These are phyloP conservation scores for Microtus pennsylvanicus DNA, from an alignment of 2,113 vertebrate genomes.

Conservation along the genomic window DNA sequence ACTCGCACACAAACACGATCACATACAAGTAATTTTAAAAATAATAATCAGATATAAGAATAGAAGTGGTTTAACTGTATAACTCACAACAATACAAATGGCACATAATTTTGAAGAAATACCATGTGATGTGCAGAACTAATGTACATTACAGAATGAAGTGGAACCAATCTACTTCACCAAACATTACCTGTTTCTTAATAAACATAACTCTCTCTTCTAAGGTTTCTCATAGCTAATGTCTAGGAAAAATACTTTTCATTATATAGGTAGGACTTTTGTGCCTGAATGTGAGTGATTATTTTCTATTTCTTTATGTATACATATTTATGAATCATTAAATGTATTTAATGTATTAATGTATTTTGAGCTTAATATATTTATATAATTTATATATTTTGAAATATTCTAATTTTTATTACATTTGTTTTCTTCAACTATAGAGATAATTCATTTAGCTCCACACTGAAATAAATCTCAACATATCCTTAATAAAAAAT, in stretches of 20 bases:
- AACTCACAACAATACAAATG: background rate
- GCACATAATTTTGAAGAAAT: background rate
- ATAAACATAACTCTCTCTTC: background rate
- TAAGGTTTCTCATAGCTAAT: background rate
- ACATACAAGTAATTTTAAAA: background rate
- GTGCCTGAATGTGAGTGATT: background rate
- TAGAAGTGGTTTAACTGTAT: background rate
- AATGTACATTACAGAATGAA: background rate
- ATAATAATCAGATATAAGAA: background rate
- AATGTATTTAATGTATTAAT: background rate
- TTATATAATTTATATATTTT: background rate
- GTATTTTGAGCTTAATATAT: background rate
- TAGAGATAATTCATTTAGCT: constrained; percentile 14
- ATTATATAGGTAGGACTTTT: background rate
- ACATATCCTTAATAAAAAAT: background rate
- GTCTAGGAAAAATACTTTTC: constrained; percentile 59
- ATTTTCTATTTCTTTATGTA: background rate
- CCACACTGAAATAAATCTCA: background rate
- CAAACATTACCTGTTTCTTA: background rate
- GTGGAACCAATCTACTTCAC: background rate
- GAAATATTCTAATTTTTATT: constrained; percentile 5
- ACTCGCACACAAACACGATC: background rate
- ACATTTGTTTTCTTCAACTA: constrained; percentile 33
- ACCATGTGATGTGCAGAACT: background rate
- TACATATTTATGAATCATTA: background rate